Percentiles rank a stretch among this genome's conserved stretches.
phyloP scores from a whole-genome alignment of 2,888 invertebrate genomes.

The Cartodere bifasciata region DNA sequence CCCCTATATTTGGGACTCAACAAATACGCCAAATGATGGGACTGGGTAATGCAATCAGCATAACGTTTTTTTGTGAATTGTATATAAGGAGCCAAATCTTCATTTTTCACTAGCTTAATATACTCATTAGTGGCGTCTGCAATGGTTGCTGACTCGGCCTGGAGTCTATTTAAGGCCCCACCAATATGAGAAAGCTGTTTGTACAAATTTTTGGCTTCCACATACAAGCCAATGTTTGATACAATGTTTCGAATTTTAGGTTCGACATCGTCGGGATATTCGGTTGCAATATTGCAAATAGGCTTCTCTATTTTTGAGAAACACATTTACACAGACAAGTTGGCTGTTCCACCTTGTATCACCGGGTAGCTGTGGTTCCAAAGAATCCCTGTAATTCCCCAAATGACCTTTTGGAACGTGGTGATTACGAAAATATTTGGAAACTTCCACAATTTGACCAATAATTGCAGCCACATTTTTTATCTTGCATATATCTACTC shows the following conservation, averaged over 20 bases:
- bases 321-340: not conserved
- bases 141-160: not conserved
- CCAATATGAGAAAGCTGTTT: not conserved
- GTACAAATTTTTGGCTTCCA: not conserved
- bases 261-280: not conserved
- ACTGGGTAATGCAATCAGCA: not conserved
- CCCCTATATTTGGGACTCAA: not conserved
- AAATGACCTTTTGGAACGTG: not conserved
- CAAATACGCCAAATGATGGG: not conserved
- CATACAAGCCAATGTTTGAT: not conserved
- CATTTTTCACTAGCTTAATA: not conserved
- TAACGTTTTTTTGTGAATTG: not conserved
- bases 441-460: not conserved
- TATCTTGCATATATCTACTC: conserved; percentile 7
- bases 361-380: not conserved
- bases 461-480: no score
- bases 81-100: not conserved
- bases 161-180: not conserved
- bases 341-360: conserved; percentile 1
- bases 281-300: not conserved
- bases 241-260: not conserved
- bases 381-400: not conserved
- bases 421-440: not conserved
- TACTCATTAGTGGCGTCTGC: not conserved
- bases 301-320: not conserved